Evolutionary conservation across 1,140 invertebrate genomes (phyloP), one percentile per base, ranked within the genome.

Genomic region (Drosophila subobscura): DNA sequence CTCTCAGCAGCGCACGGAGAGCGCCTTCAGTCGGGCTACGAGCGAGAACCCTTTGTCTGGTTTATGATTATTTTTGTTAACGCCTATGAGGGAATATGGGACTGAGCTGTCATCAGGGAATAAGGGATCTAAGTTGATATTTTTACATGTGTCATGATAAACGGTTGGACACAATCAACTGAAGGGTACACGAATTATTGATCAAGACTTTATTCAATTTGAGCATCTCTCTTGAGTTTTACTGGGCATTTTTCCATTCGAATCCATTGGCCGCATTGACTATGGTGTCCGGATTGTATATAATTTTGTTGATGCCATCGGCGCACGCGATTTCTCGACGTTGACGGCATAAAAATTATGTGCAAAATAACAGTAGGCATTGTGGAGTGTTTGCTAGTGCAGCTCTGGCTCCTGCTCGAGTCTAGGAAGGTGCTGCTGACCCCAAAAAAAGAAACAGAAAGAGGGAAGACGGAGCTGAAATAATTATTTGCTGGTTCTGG

Each of bases 291-390:
- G 47, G 66, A 72, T 65, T 86, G 55, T 88, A 76, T 83, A 79
- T 79, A 72, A 61, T 74, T 88, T 74, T 68, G 63, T 77, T 85
- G 77, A 88, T 88, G 84, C 75, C 83, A 71, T 61, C 83, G 79
- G 53, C 49, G 72, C 83, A 88, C 83, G 83, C 83, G 83, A 88
- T 88, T 72, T 68, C 16, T 65, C 71, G 59, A 55, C 77, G 77
- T 64, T 60, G 63, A 64, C 79, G 70, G 83, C 81, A 88, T 81
- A 77, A 75, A 81, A 86, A 86, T 86, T 86, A 86, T 86, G 81
- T 86, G 77, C 81, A 61, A 66, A 77, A 72, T 81, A 73, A 77
- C 81, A 86, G 81, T 88, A 88, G 77, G 83, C 77, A 81, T 74
- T 78, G 72, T 85, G 58, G 54, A 75, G 83, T 67, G 65, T 61